A percentile compares a stretch with the other conserved stretches of the same genome.
phyloP scores from a whole-genome alignment of 2,888 invertebrate genomes.

The Spilosoma lubricipeda region DNA sequence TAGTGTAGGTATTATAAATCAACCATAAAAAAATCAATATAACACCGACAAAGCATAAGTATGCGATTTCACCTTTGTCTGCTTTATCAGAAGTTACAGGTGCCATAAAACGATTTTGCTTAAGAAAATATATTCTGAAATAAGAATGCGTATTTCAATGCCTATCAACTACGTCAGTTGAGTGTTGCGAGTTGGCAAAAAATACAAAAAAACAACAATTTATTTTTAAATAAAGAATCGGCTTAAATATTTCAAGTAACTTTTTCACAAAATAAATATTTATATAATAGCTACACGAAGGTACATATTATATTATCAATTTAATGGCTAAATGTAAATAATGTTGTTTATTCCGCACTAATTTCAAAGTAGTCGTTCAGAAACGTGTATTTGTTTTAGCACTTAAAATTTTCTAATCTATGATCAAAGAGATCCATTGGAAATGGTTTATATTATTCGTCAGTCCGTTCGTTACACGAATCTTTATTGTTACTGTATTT shows the following conservation, averaged over 20 bases:
- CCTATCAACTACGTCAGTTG: background rate
- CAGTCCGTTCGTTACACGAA: background rate
- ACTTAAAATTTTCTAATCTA: background rate
- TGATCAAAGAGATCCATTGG: background rate
- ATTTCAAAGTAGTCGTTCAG: background rate
- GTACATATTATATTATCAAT: background rate
- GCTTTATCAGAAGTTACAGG: background rate
- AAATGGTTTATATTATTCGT: background rate
- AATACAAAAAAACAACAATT: background rate
- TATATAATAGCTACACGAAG: background rate
- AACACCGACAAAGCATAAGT: too few species aligned
- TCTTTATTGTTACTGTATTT: background rate
- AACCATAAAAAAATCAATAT: too few species aligned
- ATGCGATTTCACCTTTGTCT: too few species aligned
- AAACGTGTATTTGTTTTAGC: background rate
- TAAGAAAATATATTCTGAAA: background rate
- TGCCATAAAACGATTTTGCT: background rate
- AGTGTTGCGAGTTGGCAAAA: background rate
- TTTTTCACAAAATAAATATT: background rate
- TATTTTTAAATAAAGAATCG: background rate
- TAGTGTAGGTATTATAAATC: too few species aligned
- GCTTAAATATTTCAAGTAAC: background rate
- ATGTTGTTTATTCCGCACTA: background rate
- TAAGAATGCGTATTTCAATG: background rate
- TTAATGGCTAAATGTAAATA: background rate